Base-by-base conservation (phyloP, 2,888 invertebrate species). In the Beris chalybata region DNA sequence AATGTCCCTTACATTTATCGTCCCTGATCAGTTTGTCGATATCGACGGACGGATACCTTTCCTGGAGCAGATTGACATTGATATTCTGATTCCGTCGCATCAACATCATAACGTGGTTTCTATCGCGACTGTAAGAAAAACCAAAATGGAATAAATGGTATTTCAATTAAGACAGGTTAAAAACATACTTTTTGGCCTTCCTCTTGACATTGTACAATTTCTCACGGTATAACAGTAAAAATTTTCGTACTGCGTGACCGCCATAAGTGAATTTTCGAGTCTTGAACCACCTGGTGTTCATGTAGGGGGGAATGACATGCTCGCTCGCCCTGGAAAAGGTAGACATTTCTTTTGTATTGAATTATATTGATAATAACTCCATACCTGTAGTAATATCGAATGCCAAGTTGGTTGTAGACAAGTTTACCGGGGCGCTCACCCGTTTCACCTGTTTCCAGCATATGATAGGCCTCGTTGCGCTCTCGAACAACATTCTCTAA, bases 401-500 rank as follows among this genome's bases (percentile, higher is more conserved):
- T 77, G 71, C 92, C 92, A 70, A 92, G 79, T 13, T 82, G 74
- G 77, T 83, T 88, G 1, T 82, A 74, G 15, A 84, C 84, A 69
- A 86, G 74, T 75, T 84, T 83, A 1, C 84, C 83, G 3, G 91
- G 90, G 48, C 91, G 83, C 78, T 94, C 93, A 4, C 93, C 94
- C 67, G 85, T 87, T 76, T 89, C 87, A 0, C 95, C 96, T 5
- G 92, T 94, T 84, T 99, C 98, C 63, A 99, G 82, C 71, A 89
- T 77, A 78, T 91, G 89, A 80, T 93, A 95, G 0, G 99, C 98
- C 71, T 85, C 82, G 78, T 99, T 96, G 70, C 99, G 84, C 82
- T 99, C 99, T 65, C 92, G 85, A 0, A 99, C 88, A 0, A 99
- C 95, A 15, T 83, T 82, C 81, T 98, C 93, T 67, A 99, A 82